These are phyloP conservation scores for Phalacrocorax aristotelis DNA, from an alignment of 2,113 vertebrate genomes.

Conservation along the genomic window DNA sequence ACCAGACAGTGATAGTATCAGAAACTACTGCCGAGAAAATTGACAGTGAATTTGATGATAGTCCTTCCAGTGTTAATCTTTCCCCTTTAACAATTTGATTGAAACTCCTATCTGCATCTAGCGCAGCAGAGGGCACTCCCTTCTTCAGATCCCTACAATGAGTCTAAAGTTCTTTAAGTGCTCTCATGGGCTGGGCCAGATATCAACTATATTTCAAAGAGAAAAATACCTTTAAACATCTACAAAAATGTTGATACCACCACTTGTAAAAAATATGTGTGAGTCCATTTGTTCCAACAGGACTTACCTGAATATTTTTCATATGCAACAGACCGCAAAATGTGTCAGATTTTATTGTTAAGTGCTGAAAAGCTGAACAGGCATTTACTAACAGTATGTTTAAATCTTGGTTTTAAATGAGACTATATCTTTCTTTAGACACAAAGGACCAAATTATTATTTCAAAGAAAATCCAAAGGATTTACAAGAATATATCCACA, in stretches of 20 bases:
- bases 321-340: not conserved
- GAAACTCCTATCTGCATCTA: not conserved
- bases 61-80: not conserved
- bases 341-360: not conserved
- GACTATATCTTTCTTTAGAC: not conserved
- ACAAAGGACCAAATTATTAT: not conserved
- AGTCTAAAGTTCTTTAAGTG: not conserved
- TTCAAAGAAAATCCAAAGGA: not conserved
- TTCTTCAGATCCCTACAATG: not conserved
- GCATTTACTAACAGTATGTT: not conserved
- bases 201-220: not conserved
- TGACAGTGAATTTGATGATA: not conserved
- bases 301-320: not conserved
- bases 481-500: not conserved
- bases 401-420: not conserved
- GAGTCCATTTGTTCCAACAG: not conserved
- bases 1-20: not conserved
- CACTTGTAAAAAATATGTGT: not conserved
- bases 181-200: not conserved
- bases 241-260: not conserved
- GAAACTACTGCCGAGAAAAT: not conserved
- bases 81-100: not conserved
- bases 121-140: not conserved
- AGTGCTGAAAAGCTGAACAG: not conserved
- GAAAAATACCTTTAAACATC: not conserved